These are phyloP conservation scores for Dichetophora obliterata DNA, from an alignment of 2,888 invertebrate genomes.

Conservation along the genomic window DNA sequence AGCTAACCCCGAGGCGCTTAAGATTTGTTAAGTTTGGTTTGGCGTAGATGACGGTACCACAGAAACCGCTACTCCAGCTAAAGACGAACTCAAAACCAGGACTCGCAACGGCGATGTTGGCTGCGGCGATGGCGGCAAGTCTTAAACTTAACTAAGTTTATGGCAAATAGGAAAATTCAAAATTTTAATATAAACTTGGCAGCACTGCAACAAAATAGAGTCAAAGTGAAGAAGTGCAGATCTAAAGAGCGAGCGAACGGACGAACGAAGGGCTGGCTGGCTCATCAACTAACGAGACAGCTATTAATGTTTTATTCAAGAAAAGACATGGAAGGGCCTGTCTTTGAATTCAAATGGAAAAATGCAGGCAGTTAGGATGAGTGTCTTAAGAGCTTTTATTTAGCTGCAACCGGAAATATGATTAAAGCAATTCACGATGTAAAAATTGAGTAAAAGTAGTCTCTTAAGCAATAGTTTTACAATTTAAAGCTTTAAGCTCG, in stretches of 20 bases:
- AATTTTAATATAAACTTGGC: not conserved
- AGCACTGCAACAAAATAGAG: not conserved
- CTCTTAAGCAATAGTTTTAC: too few species aligned
- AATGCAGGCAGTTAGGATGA: too few species aligned
- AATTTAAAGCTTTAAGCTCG: too few species aligned
- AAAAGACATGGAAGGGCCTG: conserved; percentile 6
- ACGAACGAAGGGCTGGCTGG: not conserved
- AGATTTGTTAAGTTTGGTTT: too few species aligned
- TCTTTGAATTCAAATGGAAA: too few species aligned
- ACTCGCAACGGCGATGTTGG: not conserved
- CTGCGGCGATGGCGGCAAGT: not conserved
- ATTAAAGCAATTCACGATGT: too few species aligned
- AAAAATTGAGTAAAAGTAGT: too few species aligned
- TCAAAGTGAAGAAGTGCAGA: not conserved
- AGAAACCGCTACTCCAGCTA: not conserved
- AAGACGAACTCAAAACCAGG: not conserved
- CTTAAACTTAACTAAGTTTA: conserved; percentile 5
- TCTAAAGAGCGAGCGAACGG: not conserved
- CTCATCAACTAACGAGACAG: not conserved
- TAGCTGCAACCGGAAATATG: too few species aligned
- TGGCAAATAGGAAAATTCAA: conserved; percentile 8
- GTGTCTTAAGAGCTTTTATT: too few species aligned
- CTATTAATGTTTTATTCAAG: conserved; percentile 14
- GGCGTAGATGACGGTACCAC: not conserved
- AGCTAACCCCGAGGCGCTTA: too few species aligned